Base-by-base conservation (phyloP, 1,140 invertebrate genomes). In the Melitaea cinxia region DNA sequence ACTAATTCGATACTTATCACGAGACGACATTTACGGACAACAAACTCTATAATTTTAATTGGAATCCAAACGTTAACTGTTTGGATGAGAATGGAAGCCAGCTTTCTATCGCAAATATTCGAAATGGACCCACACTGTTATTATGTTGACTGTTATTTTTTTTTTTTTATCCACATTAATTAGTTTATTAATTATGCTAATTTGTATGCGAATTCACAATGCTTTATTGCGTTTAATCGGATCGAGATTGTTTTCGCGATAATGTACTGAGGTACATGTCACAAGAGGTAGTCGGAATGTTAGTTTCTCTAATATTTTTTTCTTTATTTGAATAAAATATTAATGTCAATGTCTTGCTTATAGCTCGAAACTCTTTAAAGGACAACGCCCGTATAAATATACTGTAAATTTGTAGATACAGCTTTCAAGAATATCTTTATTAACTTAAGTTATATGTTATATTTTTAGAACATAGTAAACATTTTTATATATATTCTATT, bases 111-210 rank as follows among this genome's bases (percentile, higher is more conserved):
- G 35, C 37, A 12, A 52, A 50, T 28, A 47, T 52, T 33, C n/a
- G 39, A 62, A 35, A n/a, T 35, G 33, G 33, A 30, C 28, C 45
- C 78, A 45, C 39, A 45, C 75, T 77, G 65, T 83, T 77, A 85
- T 83, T 80, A 83, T 19, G 39, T 19, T 42, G 49, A 50, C 47
- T 28, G 23, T 24, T 5, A 39, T 9, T 35, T 60, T 60, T 61
- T 53, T 73, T 73, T 77, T 78, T 82, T 77, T n/a, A n/a, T n/a
- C n/a, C 73, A 71, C 71, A 77, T 82, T 85, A 85, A 85, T 85
- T 85, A 80, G 73, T 82, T 70, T 82, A 85, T 82, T 85, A 83
- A 85, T 85, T 85, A 83, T 85, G 81, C 72, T 82, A 83, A 85
- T 84, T 79, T 78, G 79, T 85, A 83, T 83, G 83, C 79, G 83